Evolutionary conservation across 2,113 vertebrate species (phyloP).

Genomic region (Campylomormyrus numenius): DNA sequence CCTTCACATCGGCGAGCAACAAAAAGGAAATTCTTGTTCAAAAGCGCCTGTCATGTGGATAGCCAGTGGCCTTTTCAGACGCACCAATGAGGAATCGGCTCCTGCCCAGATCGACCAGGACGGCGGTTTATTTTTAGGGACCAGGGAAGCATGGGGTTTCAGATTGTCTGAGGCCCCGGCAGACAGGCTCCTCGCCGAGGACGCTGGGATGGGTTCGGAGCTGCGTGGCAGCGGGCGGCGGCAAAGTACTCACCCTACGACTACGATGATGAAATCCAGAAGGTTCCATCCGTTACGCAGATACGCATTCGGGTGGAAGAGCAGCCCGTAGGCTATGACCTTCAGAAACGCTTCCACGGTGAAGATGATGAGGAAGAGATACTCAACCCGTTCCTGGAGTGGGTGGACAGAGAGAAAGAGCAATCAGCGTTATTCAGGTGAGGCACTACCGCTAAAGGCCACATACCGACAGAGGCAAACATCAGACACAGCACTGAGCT

Average conservation of each 20-base stretch:
- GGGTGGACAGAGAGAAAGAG: slow-evolving; percentile 5
- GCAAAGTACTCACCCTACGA: slow-evolving; percentile 86
- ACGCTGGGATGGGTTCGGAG: background rate
- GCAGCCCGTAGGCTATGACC: slow-evolving; percentile 97
- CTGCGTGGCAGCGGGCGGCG: background rate
- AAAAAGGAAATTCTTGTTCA: background rate
- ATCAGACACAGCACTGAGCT: background rate
- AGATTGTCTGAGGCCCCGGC: background rate
- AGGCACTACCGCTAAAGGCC: background rate
- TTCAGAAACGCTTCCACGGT: slow-evolving; percentile 99
- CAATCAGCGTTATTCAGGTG: slow-evolving; percentile 17
- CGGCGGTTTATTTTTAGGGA: background rate
- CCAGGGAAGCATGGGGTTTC: background rate
- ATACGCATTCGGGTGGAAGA: slow-evolving; percentile 98
- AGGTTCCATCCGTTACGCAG: slow-evolving; percentile 99
- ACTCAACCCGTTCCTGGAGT: slow-evolving; percentile 93
- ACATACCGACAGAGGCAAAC: background rate
- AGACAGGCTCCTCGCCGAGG: background rate
- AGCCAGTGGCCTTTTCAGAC: background rate
- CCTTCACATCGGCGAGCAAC: background rate
- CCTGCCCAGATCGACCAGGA: background rate
- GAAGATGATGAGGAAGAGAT: slow-evolving; percentile 99
- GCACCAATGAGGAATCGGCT: background rate
- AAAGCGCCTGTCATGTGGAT: background rate
- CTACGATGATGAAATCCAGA: slow-evolving; percentile 98